Evolutionary conservation across 2,888 invertebrate species (phyloP), one percentile per base, ranked within the genome.

Genomic region (Creontiades dilutus): DNA sequence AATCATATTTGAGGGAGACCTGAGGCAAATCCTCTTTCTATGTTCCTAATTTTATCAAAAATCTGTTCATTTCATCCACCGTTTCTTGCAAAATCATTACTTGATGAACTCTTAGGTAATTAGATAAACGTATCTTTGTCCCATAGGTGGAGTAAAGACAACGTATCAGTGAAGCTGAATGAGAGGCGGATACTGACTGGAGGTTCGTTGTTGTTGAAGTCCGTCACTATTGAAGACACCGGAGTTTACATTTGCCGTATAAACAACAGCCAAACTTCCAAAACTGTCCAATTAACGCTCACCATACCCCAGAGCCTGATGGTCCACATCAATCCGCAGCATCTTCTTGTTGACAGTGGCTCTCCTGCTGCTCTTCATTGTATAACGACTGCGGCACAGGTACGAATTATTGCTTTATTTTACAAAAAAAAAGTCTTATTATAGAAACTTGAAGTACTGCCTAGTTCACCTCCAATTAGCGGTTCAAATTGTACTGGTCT

Each of bases 211-310:
- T 89, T 92, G 23, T 19, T 92, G 28, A 90, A 91, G 9, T 90
- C 90, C 47, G 91, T 91, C 19, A 91, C 91, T 55, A 88, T 90
- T 13, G 91, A 91, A 27, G 92, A 92, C 90, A 90, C 91, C 48
- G 93, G 93, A 0, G 90, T 92, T 13, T 94, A 94, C 91, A 92
- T 92, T 28, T 94, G 94, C 91, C 92, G 92, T 9, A 93, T 93
- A 4, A 92, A 92, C 80, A 94, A 93, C 91, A 91, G 92, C 0
- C 92, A 93, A 5, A 93, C 93, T 5, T 90, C 91, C 9, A 92
- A 92, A 4, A 92, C 92, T 4, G 92, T 92, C 9, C 92, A 92
- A 16, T 92, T 93, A 5, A 91, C 92, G 13, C 92, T 94, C 5
- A 92, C 92, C 11, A 93, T 93, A 0, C 92, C 92, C 88, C 93